Conservation (phyloP, 2,797 vertebrate genomes). For the Eleutherodactylus coqui region DNA sequence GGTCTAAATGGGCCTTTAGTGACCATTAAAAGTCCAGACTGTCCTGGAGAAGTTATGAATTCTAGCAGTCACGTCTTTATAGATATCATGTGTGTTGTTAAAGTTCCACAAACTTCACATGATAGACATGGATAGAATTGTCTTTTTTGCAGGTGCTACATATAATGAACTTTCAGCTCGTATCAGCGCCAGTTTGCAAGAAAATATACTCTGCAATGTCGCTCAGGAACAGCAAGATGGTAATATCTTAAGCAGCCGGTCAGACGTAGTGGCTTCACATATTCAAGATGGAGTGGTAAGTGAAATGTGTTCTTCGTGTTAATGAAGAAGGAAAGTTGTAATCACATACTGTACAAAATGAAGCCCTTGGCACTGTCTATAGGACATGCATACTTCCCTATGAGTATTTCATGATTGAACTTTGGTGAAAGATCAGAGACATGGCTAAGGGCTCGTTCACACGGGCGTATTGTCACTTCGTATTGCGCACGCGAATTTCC, state of each 20-base stretch:
- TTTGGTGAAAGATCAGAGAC: neutral
- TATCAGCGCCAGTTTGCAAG: conserved; percentile 60
- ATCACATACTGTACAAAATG: too few species aligned
- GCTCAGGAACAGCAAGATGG: conserved; percentile 47
- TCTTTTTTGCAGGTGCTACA: conserved; percentile 55
- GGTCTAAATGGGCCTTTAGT: too few species aligned
- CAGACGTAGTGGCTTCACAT: conserved; percentile 52
- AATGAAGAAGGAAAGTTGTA: too few species aligned
- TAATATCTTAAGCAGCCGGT: conserved; percentile 5
- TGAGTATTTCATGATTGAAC: neutral
- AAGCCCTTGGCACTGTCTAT: neutral
- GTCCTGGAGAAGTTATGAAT: neutral
- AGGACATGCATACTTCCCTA: neutral
- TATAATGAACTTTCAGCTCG: conserved; percentile 54
- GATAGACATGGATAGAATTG: neutral
- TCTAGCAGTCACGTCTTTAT: neutral
- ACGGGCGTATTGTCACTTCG: too few species aligned
- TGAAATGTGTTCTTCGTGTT: neutral
- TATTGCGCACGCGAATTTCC: too few species aligned
- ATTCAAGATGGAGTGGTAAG: conserved; percentile 63
- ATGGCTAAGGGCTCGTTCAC: neutral
- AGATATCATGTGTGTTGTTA: neutral
- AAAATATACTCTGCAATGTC: conserved; percentile 56
- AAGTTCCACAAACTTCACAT: neutral
- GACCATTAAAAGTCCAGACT: neutral